A percentile compares a stretch with the other conserved stretches of the same genome.
Conservation (phyloP, 2,113 vertebrate genomes). For the Hippocampus abdominalis region DNA sequence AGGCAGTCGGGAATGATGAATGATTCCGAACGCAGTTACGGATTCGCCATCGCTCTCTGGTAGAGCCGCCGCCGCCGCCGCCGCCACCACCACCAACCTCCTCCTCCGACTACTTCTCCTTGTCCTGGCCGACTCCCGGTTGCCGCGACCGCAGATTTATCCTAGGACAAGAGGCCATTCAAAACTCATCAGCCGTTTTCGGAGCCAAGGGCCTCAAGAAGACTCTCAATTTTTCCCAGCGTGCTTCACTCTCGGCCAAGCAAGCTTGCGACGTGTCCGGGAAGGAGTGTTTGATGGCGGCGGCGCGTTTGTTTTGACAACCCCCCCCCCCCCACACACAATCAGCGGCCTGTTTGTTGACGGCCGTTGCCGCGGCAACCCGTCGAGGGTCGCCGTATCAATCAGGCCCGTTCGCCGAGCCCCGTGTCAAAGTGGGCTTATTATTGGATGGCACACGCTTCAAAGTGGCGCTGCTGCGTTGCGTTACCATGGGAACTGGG, state of each 20-base stretch:
- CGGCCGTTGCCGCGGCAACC: constrained; percentile 15
- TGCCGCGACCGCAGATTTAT: constrained; percentile 24
- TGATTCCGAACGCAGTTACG: too few species aligned
- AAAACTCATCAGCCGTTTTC: constrained; percentile 15
- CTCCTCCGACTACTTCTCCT: neutral
- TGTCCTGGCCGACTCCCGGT: neutral
- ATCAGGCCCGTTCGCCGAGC: constrained; percentile 18
- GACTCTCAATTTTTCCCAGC: constrained; percentile 24
- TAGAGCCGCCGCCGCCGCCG: constrained; percentile 1
- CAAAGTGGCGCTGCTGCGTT: constrained; percentile 2
- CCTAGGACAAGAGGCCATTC: constrained; percentile 11
- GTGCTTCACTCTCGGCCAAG: constrained; percentile 17
- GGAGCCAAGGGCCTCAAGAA: constrained; percentile 16
- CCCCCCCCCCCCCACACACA: neutral
- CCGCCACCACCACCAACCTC: neutral
- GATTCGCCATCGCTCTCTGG: neutral
- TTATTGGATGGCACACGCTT: constrained; percentile 6
- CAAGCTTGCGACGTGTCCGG: constrained; percentile 10
- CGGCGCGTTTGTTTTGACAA: constrained; percentile 30
- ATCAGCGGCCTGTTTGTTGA: constrained; percentile 39
- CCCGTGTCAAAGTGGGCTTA: constrained; percentile 8
- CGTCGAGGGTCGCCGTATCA: constrained; percentile 20
- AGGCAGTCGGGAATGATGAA: constrained; percentile 1
- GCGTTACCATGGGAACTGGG: neutral
- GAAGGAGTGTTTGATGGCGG: constrained; percentile 9